Evolutionary conservation across 1,140 invertebrate genomes (phyloP), one percentile per base, ranked within the genome.

Genomic region (Macrobrachium nipponense): DNA sequence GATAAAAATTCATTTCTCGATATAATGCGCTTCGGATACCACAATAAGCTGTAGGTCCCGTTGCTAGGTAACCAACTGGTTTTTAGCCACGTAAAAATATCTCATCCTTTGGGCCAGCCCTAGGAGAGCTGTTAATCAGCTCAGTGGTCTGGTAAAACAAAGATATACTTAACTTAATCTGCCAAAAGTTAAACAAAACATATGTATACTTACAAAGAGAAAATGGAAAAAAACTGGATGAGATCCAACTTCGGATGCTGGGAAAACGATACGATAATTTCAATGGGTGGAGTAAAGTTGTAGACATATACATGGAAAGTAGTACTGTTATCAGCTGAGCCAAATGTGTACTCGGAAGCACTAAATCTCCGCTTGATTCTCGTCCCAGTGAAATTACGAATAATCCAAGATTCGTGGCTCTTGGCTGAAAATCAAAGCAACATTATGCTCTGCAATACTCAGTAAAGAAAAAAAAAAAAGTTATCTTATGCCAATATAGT

Each of bases 221-320:
- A 99, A 87, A 97, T 99, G 84, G 99, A 97, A 92, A 99, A 99
- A 92, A 99, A 99, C 92, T 99, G 97, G 90, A 98, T 95, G 43
- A 99, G 92, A 92, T 99, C 98, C 89, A 99, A 92, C 91, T 98
- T 98, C 8, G 97, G 96, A 93, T 98, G 98, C 92, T 99, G 98
- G 0, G 97, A 98, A 92, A 99, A 99, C 18, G 97, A 98, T 89
- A 93, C 92, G 89, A 92, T 90, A 89, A 99, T 97, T 95, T 96
- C 97, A 59, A 99, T 93, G 11, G 98, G 98, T 62, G 98, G 97
- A 88, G 96, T 94, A 91, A 99, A 98, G 91, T 97, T 96, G 91
- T 98, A 98, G 68, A 99, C 97, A 92, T 98, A 98, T 27, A 99
- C 97, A 91, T 97, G 98, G 91, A 99, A 98, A 0, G 97, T 99